Conservation (phyloP, 2,113 vertebrate species). For the Sigmodon hispidus region DNA sequence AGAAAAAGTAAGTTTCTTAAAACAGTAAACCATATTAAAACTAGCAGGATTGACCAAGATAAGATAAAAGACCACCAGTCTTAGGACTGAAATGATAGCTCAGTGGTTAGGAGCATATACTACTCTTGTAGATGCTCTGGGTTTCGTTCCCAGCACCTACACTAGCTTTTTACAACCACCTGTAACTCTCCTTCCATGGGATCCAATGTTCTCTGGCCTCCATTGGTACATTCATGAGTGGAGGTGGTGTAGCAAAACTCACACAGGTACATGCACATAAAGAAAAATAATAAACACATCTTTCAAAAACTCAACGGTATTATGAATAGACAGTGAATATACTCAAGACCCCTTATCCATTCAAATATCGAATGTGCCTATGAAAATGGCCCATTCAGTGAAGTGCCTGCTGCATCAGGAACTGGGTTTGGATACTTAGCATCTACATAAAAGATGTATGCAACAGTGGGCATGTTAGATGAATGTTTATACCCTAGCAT, state of each 20-base stretch:
- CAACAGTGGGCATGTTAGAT: too few species aligned
- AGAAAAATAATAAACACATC: neutral
- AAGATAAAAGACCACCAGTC: neutral
- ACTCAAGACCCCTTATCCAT: neutral
- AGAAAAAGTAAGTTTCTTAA: neutral
- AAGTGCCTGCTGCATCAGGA: rapidly evolving
- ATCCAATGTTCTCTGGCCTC: neutral
- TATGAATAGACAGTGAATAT: neutral
- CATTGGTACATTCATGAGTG: too few species aligned
- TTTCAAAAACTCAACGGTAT: neutral
- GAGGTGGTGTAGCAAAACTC: too few species aligned
- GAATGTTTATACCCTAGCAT: neutral
- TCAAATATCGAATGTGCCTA: neutral
- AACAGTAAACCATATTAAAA: neutral
- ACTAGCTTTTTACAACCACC: neutral
- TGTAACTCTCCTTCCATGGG: neutral
- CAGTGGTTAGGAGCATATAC: too few species aligned
- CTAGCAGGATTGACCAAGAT: neutral
- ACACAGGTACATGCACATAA: neutral
- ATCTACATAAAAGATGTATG: too few species aligned
- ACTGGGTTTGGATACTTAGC: neutral
- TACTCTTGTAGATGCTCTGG: neutral
- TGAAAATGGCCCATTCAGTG: neutral
- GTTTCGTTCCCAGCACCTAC: neutral
- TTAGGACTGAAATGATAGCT: neutral